A percentile compares a stretch with the other conserved stretches of the same genome.
Conservation (phyloP, 2,888 invertebrate species). For the Coremacera marginata region DNA sequence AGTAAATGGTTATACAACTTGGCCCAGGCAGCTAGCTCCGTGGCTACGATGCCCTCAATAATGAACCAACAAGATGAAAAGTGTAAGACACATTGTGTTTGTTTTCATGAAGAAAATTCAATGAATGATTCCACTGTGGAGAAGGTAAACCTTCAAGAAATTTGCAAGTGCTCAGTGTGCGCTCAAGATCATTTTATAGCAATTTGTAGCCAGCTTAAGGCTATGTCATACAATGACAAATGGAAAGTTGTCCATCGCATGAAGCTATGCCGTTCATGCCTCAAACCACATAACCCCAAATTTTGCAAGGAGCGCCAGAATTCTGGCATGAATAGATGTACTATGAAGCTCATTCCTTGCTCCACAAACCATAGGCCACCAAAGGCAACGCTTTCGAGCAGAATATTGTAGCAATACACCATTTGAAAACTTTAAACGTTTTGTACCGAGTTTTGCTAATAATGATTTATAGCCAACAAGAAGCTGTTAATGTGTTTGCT, state of each 20-base stretch:
- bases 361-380: background rate
- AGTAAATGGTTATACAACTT: slow-evolving; percentile 35
- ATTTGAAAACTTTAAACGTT: slow-evolving; percentile 1
- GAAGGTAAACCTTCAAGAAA: background rate
- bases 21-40: slow-evolving; percentile 32
- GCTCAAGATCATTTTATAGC: background rate
- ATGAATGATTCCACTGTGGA: background rate
- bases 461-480: background rate
- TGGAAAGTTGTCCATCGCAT: slow-evolving; percentile 32
- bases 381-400: background rate
- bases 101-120: background rate
- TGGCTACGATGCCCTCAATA: background rate
- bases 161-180: slow-evolving; percentile 5
- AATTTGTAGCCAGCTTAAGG: background rate
- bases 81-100: slow-evolving; percentile 7
- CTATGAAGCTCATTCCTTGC: background rate
- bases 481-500: too few species aligned
- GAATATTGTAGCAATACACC: background rate
- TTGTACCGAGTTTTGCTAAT: background rate
- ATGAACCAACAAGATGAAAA: background rate
- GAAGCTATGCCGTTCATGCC: slow-evolving; percentile 29
- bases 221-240: background rate
- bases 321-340: background rate
- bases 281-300: slow-evolving; percentile 15
- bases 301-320: slow-evolving; percentile 32